Percentiles rank a stretch among this genome's conserved stretches.
These are phyloP conservation scores for Oreochromis mossambicus DNA, from an alignment of 2,797 vertebrate species.

Conservation along the genomic window DNA sequence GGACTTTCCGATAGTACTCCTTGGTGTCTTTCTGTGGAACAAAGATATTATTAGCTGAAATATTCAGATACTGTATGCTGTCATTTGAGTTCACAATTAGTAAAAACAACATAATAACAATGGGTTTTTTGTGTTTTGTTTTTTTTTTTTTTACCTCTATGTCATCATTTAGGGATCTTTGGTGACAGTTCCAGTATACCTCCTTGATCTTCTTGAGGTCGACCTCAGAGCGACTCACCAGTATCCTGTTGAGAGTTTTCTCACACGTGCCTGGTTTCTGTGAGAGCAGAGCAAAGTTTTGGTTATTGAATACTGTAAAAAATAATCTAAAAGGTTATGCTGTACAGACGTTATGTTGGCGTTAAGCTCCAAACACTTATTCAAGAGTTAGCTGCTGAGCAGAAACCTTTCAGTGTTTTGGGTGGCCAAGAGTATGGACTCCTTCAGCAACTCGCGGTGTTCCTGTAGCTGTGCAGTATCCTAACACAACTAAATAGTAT, in stretches of 20 bases:
- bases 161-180: slow-evolving; percentile 73
- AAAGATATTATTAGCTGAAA: neutral
- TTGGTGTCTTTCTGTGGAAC: slow-evolving; percentile 84
- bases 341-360: neutral
- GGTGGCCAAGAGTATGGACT: neutral
- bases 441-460: neutral
- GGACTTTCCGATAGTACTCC: slow-evolving; percentile 81
- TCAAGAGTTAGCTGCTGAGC: neutral
- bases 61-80: neutral
- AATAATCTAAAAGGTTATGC: neutral
- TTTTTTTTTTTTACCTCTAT: slow-evolving; percentile 71
- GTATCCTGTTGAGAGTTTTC: slow-evolving; percentile 79
- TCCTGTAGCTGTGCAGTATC: neutral
- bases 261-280: slow-evolving; percentile 82
- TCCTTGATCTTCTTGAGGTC: slow-evolving; percentile 86
- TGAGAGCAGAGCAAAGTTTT: neutral
- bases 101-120: neutral
- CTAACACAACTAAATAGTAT: neutral
- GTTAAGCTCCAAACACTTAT: neutral
- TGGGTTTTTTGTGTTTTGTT: neutral
- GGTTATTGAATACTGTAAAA: neutral
- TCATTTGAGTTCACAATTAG: neutral
- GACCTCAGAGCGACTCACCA: slow-evolving; percentile 88
- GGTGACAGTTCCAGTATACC: slow-evolving; percentile 72
- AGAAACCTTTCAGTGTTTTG: neutral